phyloP scores from a whole-genome alignment of 23 tunicate species.

The Ascidia mentula region DNA sequence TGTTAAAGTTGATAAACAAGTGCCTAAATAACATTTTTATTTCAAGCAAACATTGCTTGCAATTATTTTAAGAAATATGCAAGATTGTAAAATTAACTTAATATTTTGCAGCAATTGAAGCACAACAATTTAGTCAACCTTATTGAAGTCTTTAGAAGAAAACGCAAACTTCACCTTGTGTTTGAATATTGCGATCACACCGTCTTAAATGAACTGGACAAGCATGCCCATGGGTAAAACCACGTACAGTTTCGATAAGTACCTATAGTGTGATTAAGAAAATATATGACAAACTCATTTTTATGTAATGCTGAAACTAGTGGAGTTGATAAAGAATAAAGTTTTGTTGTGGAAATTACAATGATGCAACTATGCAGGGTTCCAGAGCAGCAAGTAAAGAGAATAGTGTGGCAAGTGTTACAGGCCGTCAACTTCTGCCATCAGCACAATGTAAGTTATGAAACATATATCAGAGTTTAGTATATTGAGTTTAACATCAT shows the following conservation, averaged over 20 bases:
- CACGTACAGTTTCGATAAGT: neutral
- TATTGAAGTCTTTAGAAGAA: conserved; percentile 93
- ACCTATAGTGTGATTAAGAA: too few species aligned
- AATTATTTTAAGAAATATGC: neutral
- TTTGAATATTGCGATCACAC: conserved; percentile 99
- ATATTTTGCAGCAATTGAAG: conserved; percentile 79
- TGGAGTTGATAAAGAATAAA: too few species aligned
- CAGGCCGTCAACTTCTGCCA: conserved; percentile 99
- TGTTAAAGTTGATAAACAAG: too few species aligned
- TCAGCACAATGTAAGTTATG: conserved; percentile 92
- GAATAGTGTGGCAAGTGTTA: conserved; percentile 96
- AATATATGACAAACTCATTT: too few species aligned
- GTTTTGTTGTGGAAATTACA: too few species aligned
- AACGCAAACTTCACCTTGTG: conserved; percentile 91
- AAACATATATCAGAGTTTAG: neutral
- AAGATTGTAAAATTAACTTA: neutral
- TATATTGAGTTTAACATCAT: neutral
- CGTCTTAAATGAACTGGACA: conserved; percentile 93
- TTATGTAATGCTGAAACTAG: too few species aligned
- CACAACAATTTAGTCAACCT: conserved; percentile 95
- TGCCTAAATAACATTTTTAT: too few species aligned
- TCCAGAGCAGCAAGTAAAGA: conserved; percentile 86
- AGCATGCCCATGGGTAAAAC: conserved; percentile 65
- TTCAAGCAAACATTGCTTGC: too few species aligned
- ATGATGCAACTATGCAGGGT: conserved; percentile 36